Evolutionary conservation across 1,140 invertebrate genomes (phyloP).

Genomic region (Drosophila punjabiensis): DNA sequence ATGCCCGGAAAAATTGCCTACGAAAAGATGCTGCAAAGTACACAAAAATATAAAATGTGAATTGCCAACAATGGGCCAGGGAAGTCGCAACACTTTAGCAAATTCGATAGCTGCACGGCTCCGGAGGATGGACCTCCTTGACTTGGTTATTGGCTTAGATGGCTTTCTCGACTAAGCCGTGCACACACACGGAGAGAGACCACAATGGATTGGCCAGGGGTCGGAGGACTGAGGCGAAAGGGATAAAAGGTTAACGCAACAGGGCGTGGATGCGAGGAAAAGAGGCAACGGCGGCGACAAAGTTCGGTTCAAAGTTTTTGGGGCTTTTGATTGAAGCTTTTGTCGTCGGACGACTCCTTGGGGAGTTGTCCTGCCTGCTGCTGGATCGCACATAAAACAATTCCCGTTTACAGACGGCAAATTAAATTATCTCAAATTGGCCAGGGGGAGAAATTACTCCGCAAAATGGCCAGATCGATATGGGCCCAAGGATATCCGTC

Average conservation of each 20-base stretch:
- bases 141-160: conserved; percentile 73
- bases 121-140: conserved; percentile 34
- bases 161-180: conserved; percentile 54
- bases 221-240: conserved; percentile 18
- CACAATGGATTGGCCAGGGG: conserved; percentile 33
- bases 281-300: conserved; percentile 26
- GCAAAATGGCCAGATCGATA: conserved; percentile 35
- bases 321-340: conserved; percentile 72
- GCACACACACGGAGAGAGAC: conserved; percentile 41
- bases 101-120: conserved; percentile 27
- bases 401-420: conserved; percentile 57
- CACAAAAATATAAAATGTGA: conserved; percentile 55
- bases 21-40: conserved; percentile 32
- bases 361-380: conserved; percentile 15
- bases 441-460: conserved; percentile 33
- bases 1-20: conserved; percentile 45
- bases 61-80: conserved; percentile 34
- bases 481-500: conserved; percentile 45
- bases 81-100: conserved; percentile 58
- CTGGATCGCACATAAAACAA: conserved; percentile 60
- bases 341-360: conserved; percentile 41
- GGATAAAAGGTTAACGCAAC: conserved; percentile 73
- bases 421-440: conserved; percentile 60
- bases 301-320: conserved; percentile 60
- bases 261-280: conserved; percentile 34